Base-by-base conservation (phyloP, 1,140 invertebrate species). In the Leguminivora glycinivorella region DNA sequence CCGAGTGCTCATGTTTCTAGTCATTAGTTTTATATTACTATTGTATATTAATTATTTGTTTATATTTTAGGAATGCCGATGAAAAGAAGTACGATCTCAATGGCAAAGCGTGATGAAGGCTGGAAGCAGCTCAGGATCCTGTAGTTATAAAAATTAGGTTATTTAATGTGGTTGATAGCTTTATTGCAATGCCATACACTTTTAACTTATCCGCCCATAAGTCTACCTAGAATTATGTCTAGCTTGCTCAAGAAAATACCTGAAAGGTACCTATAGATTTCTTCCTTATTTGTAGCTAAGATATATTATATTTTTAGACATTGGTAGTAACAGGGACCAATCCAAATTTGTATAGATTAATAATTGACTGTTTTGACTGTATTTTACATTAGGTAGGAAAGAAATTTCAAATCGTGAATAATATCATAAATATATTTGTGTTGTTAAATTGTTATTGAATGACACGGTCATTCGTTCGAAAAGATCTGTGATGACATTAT, bases 41-140 rank as follows among this genome's bases (percentile, higher is more conserved):
- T 26, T 68, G 19, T 72, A 60, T 67, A 71, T 72, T 74, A 72
- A 72, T 71, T 70, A 70, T 77, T 63, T 81, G 73, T 71, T 52
- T 73, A 72, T 71, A 77, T 89, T 87, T 81, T 89, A 91, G 89
- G 86, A 74, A 91, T 67, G 87, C 84, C 34, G 80, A 83, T 38
- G 87, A 88, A 78, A 91, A 89, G 80, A 90, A 88, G 75, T 89
- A 91, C 75, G 79, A 89, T 69, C 67, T 91, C 75, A 80, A 88
- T 72, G 79, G 78, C 22, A 90, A 88, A 70, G 82, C 78, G 79
- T 88, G 83, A 90, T 75, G 74, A 63, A 67, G 71, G 34, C 58
- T 26, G 10, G 22, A 67, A 40, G 58, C 26, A 29, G n/a, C 58
- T 29, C n/a, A 19, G 34, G 26, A 63, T 29, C 12, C 58, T 63